These are phyloP conservation scores for Anhinga rufa DNA, from an alignment of 2,113 vertebrate species.

Conservation along the genomic window DNA sequence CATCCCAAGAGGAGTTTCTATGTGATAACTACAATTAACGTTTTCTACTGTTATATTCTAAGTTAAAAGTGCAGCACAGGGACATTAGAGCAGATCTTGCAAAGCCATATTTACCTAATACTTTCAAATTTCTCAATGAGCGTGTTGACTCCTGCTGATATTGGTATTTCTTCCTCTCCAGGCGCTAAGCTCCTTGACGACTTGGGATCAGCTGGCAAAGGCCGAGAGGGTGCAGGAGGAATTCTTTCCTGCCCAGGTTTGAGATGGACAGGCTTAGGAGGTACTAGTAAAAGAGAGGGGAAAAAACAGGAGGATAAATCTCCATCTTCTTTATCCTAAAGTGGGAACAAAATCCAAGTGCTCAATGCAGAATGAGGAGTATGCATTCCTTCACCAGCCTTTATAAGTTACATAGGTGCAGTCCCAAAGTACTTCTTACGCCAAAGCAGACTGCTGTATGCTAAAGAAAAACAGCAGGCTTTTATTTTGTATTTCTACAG, in stretches of 20 bases:
- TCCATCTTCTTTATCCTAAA: neutral
- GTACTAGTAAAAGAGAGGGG: conserved; percentile 72
- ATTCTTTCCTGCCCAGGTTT: conserved; percentile 81
- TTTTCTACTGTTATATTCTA: neutral
- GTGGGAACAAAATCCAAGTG: neutral
- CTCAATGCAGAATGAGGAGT: neutral
- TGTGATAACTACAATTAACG: neutral
- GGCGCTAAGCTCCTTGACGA: conserved; percentile 22
- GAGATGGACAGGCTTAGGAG: conserved; percentile 84
- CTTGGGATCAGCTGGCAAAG: conserved; percentile 77
- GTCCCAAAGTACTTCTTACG: neutral
- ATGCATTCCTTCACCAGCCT: neutral
- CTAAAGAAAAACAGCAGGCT: neutral
- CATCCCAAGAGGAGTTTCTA: neutral
- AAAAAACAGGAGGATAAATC: neutral
- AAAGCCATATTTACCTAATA: conserved; percentile 71
- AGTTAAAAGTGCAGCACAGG: neutral
- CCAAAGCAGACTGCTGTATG: neutral
- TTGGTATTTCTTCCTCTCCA: conserved; percentile 56
- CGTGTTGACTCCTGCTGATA: conserved; percentile 71
- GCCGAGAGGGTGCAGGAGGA: conserved; percentile 78
- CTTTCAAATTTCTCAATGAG: conserved; percentile 83
- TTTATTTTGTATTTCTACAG: neutral
- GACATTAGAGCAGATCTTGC: neutral
- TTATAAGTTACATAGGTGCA: neutral